Evolutionary conservation across 2,888 invertebrate species (phyloP).

Genomic region (Arrhopalites spinosus): DNA sequence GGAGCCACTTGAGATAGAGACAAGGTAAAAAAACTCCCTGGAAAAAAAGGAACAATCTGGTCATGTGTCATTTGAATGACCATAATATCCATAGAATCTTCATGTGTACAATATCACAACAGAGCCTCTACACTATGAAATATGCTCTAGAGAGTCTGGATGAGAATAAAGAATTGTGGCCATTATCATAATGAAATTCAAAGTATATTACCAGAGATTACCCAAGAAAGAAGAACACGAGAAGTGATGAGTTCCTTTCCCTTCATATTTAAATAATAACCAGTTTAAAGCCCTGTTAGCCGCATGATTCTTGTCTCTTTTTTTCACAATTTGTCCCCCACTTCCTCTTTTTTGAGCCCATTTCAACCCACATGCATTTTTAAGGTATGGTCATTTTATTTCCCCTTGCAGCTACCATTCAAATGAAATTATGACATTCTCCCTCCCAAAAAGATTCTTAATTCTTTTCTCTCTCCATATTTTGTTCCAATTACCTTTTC

Average conservation of each 20-base stretch:
- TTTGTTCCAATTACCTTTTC: background rate
- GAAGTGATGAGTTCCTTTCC: conserved; percentile 13
- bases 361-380: background rate
- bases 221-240: background rate
- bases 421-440: background rate
- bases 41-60: conserved; percentile 18
- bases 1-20: background rate
- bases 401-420: background rate
- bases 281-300: conserved; percentile 17
- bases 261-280: conserved; percentile 31
- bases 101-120: background rate
- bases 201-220: conserved; percentile 28
- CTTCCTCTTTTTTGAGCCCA: background rate
- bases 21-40: background rate
- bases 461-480: background rate
- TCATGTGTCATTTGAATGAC: conserved; percentile 21
- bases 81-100: conserved; percentile 7
- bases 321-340: conserved; percentile 2
- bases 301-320: background rate
- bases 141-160: background rate
- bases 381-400: background rate
- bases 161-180: conserved; percentile 19
- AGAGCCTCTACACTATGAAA: background rate
- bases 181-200: conserved; percentile 19
- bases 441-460: background rate